Conservation (phyloP, 1,140 invertebrate genomes). For the Sminthurinus signatus region DNA sequence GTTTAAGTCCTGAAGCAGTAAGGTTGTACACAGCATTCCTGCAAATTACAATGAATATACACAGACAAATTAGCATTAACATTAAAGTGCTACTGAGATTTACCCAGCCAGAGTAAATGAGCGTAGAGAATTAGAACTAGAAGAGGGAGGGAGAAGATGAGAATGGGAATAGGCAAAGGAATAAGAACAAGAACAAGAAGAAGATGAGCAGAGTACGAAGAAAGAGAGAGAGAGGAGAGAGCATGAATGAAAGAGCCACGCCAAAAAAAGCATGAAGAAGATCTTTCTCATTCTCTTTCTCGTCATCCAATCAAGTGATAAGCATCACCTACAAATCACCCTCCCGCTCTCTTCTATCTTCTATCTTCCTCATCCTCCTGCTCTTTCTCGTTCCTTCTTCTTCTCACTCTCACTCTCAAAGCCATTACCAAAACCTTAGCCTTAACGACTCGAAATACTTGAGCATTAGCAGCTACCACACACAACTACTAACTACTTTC, state of each 20-base stretch:
- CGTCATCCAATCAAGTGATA: constrained; percentile 40
- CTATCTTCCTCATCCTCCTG: neutral
- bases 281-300: constrained; percentile 21
- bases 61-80: constrained; percentile 1
- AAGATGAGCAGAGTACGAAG: no score
- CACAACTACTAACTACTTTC: no score
- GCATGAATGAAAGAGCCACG: constrained; percentile 3
- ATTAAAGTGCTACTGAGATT: no score
- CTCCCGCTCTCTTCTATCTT: constrained; percentile 5
- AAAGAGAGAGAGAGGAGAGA: neutral
- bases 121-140: no score
- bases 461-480: no score
- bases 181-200: no score
- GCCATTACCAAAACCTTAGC: no score
- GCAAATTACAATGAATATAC: constrained; percentile 27
- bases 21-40: constrained; percentile 41
- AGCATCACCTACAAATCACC: constrained; percentile 39
- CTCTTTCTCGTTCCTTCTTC: neutral
- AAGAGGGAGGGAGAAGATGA: no score
- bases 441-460: no score
- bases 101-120: neutral
- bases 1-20: no score
- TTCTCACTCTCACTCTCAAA: no score
- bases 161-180: no score
- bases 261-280: neutral